Percentiles rank a stretch among this genome's conserved stretches.
These are phyloP conservation scores for Nannoperca obscura DNA, from an alignment of 2,797 vertebrate genomes.

Conservation along the genomic window DNA sequence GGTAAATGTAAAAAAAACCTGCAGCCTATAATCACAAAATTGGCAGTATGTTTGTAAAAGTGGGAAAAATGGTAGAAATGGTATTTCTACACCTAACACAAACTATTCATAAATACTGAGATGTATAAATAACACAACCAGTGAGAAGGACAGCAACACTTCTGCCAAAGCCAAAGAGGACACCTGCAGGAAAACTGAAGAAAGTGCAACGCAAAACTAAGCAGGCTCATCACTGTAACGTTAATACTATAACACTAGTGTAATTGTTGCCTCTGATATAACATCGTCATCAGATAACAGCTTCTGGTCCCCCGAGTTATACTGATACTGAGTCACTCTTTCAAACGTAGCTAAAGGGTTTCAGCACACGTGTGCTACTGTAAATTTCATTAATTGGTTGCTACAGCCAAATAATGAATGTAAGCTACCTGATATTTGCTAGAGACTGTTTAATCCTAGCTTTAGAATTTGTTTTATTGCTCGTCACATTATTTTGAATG, in stretches of 20 bases:
- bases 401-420: background rate
- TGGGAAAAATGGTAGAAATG: background rate
- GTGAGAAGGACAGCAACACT: background rate
- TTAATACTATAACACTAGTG: background rate
- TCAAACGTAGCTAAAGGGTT: background rate
- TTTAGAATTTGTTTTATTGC: background rate
- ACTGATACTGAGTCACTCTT: background rate
- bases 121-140: background rate
- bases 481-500: background rate
- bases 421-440: background rate
- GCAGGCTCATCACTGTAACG: background rate
- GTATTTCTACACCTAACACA: background rate
- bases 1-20: background rate
- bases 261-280: background rate
- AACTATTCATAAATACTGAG: background rate
- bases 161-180: slow-evolving; percentile 15
- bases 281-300: background rate
- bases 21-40: background rate
- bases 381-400: background rate
- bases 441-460: background rate
- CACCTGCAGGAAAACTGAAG: slow-evolving; percentile 29
- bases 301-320: background rate
- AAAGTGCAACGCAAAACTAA: slow-evolving; percentile 10
- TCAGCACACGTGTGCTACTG: background rate
- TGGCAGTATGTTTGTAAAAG: slow-evolving; percentile 3